Base-by-base conservation (phyloP, 2,888 invertebrate genomes). In the Molanna angustata region DNA sequence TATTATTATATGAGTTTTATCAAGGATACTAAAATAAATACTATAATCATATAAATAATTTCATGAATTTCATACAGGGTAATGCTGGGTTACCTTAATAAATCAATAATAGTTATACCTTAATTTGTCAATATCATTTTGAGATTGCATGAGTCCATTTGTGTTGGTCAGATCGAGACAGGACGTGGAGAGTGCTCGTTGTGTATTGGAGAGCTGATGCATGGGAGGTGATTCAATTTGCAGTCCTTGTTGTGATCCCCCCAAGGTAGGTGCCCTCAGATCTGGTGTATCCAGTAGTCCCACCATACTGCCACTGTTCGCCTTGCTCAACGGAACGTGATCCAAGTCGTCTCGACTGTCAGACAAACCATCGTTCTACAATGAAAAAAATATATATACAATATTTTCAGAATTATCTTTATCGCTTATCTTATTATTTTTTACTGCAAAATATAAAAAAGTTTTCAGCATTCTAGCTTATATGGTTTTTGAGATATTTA, bases 171-270 rank as follows among this genome's bases (percentile, higher is more conserved):
- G 70, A 66, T 85, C 84, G 0, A 84, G 72, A 61, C 84, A 83
- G 2, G 84, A 83, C 18, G 84, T 81, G 56, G 84, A 84, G 64
- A 83, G 83, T 2, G 84, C 82, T 39, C 82, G 66, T 64, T 82
- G 80, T 1, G 76, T 67, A 1, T 69, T 56, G 4, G 69, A 63
- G 60, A 76, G 65, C 1, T 73, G 72, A 61, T 71, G 71, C 45
- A 47, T 22, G 9, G 31, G 6, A 2, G 20, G 35, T 11, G 33
- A 16, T 20, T 47, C 54, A 3, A 22, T 27, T 13, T 52, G 55
- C 13, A 58, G 37, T n/a, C 54, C 58, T 19, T 56, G 58, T 35
- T 56, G 56, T 1, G 58, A 59, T 20, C 56, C 58, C n/a, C 52
- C 54, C n/a, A 46, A 51, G 3, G 51, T 33, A 4, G 33, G 33